These are phyloP conservation scores for Achlya flavicornis DNA, from an alignment of 2,888 invertebrate genomes.

Conservation along the genomic window DNA sequence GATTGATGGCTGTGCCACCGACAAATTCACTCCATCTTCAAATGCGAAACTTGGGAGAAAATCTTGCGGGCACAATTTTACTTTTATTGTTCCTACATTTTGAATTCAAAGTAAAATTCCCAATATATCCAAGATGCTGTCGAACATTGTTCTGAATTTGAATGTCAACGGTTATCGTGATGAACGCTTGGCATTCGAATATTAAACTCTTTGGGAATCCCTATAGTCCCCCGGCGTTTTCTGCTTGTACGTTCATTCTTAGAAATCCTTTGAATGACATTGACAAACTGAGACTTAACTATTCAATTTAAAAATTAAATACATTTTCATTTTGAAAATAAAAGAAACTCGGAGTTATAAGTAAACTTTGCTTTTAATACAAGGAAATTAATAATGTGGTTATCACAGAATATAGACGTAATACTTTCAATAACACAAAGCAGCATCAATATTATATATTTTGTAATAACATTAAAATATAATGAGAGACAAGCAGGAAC, in stretches of 20 bases:
- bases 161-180: constrained; percentile 13
- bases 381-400: not conserved
- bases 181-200: constrained; percentile 13
- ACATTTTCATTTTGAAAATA: not conserved
- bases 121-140: constrained; percentile 8
- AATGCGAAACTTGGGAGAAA: constrained; percentile 48
- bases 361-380: not conserved
- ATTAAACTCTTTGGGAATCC: constrained; percentile 13
- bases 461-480: no score
- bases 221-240: constrained; percentile 5
- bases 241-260: not conserved
- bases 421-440: not conserved
- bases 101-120: constrained; percentile 2
- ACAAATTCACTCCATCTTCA: constrained; percentile 66
- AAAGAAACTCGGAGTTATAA: not conserved
- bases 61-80: constrained; percentile 34
- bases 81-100: constrained; percentile 31
- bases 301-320: not conserved
- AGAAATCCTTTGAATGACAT: not conserved
- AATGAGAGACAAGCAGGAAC: no score
- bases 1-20: constrained; percentile 72
- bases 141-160: constrained; percentile 12
- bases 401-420: not conserved
- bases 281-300: not conserved
- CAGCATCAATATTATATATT: not conserved